phyloP scores from a whole-genome alignment of 2,797 vertebrate genomes.

The Micrastur ruficollis region DNA sequence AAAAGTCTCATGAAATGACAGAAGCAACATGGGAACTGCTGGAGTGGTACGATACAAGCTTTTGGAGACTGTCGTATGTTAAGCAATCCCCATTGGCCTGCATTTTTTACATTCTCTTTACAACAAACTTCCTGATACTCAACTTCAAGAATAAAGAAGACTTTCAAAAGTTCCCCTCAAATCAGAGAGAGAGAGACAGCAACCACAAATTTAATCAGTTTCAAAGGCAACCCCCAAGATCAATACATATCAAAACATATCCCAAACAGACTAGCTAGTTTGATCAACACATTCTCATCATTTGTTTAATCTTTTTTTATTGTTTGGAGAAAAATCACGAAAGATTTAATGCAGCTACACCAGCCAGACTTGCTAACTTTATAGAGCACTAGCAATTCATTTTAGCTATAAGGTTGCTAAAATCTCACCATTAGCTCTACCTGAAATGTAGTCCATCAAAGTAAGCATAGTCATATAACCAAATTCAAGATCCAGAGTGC shows the following conservation, averaged over 20 bases:
- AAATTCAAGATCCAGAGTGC: not conserved
- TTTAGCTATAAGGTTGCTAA: not conserved
- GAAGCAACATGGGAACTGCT: not conserved
- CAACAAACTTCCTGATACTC: not conserved
- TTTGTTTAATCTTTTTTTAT: not conserved
- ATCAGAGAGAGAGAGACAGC: accelerated
- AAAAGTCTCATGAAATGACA: not conserved
- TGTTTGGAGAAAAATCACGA: not conserved
- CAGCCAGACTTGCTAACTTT: not conserved
- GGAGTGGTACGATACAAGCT: accelerated
- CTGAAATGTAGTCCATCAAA: not conserved
- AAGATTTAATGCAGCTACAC: not conserved
- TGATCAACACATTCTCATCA: not conserved
- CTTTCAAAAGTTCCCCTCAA: not conserved
- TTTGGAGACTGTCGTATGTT: not conserved
- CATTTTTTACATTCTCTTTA: not conserved
- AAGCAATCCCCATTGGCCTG: not conserved
- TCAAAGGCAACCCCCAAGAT: not conserved
- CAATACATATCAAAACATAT: not conserved
- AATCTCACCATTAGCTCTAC: not conserved
- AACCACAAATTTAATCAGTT: not conserved
- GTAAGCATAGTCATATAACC: not conserved
- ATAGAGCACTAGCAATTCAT: not conserved
- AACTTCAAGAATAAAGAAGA: not conserved
- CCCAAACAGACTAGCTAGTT: not conserved